These are phyloP conservation scores for Enteromius trimaculatus DNA, from an alignment of 2,797 vertebrate species.

Conservation along the genomic window DNA sequence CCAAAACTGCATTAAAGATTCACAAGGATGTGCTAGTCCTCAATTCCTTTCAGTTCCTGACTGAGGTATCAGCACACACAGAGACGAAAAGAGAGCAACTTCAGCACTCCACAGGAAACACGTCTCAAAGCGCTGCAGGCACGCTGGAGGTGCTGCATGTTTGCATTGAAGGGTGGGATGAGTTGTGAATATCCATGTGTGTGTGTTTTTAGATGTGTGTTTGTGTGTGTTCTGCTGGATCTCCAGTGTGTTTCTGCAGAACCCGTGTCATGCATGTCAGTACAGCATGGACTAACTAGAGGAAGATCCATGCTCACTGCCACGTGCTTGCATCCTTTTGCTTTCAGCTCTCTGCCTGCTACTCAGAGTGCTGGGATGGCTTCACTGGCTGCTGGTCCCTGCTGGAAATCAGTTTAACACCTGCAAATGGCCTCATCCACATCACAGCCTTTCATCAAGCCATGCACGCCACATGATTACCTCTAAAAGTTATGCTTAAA, in stretches of 20 bases:
- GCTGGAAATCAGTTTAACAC: conserved; percentile 15
- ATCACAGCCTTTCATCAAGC: background rate
- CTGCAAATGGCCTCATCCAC: background rate
- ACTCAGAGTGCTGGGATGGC: background rate
- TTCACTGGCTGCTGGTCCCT: background rate
- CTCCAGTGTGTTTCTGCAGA: background rate
- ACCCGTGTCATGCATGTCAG: background rate
- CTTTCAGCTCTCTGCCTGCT: background rate
- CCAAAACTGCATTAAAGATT: conserved; percentile 23
- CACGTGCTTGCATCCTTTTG: background rate
- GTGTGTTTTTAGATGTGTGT: background rate
- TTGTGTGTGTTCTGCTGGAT: background rate
- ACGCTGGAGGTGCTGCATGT: background rate
- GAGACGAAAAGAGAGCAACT: background rate
- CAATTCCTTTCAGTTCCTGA: background rate
- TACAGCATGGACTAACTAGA: background rate
- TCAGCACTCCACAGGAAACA: conserved; percentile 26
- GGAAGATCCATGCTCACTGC: background rate
- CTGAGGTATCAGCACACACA: conserved; percentile 7
- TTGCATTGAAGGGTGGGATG: background rate
- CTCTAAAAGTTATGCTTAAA: background rate
- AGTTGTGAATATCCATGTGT: background rate
- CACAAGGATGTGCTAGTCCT: conserved; percentile 23
- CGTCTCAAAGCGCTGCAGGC: conserved; percentile 4
- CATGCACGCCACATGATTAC: background rate